Conservation (phyloP, 2,797 vertebrate genomes). For the Danionella dracula region DNA sequence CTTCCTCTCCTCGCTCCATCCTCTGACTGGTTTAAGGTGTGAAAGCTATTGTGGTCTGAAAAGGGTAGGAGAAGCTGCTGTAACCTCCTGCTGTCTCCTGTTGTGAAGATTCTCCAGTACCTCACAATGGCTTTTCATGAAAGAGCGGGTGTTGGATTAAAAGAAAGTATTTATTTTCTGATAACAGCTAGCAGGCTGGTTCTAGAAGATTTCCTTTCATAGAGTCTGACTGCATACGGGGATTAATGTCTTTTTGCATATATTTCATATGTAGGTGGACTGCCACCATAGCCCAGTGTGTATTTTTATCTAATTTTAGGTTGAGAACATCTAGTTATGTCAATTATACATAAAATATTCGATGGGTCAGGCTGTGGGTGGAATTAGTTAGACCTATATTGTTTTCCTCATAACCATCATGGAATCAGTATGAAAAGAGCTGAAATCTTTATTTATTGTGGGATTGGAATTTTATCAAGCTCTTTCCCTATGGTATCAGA, state of each 20-base stretch:
- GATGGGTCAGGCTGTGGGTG: constrained; percentile 12
- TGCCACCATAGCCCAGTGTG: constrained; percentile 13
- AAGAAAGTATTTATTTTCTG: constrained; percentile 2
- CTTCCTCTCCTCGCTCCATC: neutral
- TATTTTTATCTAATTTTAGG: neutral
- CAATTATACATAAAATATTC: constrained; percentile 12
- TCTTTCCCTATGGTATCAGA: neutral
- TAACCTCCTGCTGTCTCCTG: constrained; percentile 17
- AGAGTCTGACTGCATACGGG: neutral
- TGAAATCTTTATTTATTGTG: constrained; percentile 21
- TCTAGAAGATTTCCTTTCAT: neutral
- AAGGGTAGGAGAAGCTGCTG: neutral
- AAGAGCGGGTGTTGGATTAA: constrained; percentile 19
- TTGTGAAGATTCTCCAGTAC: neutral
- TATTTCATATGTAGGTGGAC: constrained; percentile 47
- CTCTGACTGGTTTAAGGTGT: neutral
- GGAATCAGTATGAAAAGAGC: neutral
- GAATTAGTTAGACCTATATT: constrained; percentile 9
- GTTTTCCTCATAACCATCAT: constrained; percentile 11
- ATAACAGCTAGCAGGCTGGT: constrained; percentile 19
- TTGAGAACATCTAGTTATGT: constrained; percentile 5
- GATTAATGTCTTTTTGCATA: constrained; percentile 52
- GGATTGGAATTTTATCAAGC: constrained; percentile 17
- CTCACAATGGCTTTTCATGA: constrained; percentile 30
- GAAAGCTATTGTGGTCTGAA: constrained; percentile 5